Evolutionary conservation across 2,113 vertebrate genomes (phyloP).

Genomic region (Mastomys natalensis): DNA sequence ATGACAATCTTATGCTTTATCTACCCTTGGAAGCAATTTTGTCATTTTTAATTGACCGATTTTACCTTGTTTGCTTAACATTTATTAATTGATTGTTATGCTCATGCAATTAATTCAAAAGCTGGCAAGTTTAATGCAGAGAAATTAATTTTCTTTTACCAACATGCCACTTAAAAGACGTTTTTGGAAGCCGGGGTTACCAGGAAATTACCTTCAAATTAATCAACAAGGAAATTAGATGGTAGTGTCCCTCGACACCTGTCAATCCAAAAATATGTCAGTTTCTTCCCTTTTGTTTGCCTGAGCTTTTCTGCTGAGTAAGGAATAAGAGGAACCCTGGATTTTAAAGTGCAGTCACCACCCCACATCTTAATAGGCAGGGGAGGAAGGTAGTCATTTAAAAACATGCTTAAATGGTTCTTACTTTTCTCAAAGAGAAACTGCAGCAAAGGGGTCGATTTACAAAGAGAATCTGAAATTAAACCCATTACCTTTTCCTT

Average conservation of each 20-base stretch:
- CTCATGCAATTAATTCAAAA: conserved; percentile 86
- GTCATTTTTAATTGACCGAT: conserved; percentile 87
- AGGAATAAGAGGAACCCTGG: conserved; percentile 61
- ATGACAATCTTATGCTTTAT: conserved; percentile 79
- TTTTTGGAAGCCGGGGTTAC: conserved; percentile 81
- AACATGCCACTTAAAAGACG: conserved; percentile 81
- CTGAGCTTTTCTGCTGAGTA: conserved; percentile 72
- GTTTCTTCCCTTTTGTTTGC: conserved; percentile 72
- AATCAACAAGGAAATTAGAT: conserved; percentile 84
- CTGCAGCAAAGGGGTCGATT: conserved; percentile 27
- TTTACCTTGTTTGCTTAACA: conserved; percentile 87
- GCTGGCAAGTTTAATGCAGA: conserved; percentile 85
- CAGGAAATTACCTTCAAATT: conserved; percentile 83
- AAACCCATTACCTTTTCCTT: not conserved
- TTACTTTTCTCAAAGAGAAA: conserved; percentile 51
- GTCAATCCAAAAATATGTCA: conserved; percentile 78
- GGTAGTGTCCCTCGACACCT: conserved; percentile 80
- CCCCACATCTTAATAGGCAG: conserved; percentile 9
- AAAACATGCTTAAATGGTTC: conserved; percentile 37
- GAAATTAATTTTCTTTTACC: conserved; percentile 87
- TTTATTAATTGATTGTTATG: conserved; percentile 88
- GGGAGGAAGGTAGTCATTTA: conserved; percentile 24
- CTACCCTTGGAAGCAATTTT: conserved; percentile 86
- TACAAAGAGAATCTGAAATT: conserved; percentile 1
- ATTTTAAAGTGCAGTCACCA: conserved; percentile 28